Conservation (phyloP, 2,113 vertebrate genomes). For the Callorhinus ursinus region DNA sequence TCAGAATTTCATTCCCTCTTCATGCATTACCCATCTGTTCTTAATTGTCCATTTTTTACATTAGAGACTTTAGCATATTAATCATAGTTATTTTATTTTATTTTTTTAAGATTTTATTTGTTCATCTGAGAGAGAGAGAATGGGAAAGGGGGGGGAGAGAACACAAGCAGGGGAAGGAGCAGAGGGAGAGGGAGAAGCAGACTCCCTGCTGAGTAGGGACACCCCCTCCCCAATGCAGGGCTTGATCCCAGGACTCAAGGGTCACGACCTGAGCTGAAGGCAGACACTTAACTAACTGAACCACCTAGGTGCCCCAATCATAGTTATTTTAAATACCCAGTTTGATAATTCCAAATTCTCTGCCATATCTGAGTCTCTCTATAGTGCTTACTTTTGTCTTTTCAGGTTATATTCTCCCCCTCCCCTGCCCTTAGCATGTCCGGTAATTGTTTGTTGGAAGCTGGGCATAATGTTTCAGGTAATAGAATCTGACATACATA, state of each 20-base stretch:
- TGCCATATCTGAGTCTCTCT: neutral
- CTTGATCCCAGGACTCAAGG: too few relatives aligned
- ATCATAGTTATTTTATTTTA: neutral
- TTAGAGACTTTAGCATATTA: neutral
- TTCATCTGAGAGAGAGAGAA: too few relatives aligned
- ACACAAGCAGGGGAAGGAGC: too few relatives aligned
- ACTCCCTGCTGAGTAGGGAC: too few relatives aligned
- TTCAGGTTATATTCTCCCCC: neutral
- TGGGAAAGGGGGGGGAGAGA: too few relatives aligned
- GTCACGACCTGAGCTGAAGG: too few relatives aligned
- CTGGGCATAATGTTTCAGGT: neutral
- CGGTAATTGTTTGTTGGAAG: neutral
- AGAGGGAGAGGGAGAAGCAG: too few relatives aligned
- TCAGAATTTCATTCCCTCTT: neutral
- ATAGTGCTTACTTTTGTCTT: neutral
- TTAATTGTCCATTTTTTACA: neutral
- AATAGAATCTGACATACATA: neutral
- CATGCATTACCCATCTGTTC: neutral
- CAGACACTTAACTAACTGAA: too few relatives aligned
- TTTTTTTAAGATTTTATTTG: too few relatives aligned
- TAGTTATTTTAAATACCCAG: neutral
- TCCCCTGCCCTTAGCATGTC: neutral
- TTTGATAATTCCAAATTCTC: neutral
- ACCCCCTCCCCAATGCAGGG: too few relatives aligned
- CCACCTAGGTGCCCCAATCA: too few relatives aligned